phyloP scores from a whole-genome alignment of 2,113 vertebrate genomes.

The Leucoraja erinaceus region DNA sequence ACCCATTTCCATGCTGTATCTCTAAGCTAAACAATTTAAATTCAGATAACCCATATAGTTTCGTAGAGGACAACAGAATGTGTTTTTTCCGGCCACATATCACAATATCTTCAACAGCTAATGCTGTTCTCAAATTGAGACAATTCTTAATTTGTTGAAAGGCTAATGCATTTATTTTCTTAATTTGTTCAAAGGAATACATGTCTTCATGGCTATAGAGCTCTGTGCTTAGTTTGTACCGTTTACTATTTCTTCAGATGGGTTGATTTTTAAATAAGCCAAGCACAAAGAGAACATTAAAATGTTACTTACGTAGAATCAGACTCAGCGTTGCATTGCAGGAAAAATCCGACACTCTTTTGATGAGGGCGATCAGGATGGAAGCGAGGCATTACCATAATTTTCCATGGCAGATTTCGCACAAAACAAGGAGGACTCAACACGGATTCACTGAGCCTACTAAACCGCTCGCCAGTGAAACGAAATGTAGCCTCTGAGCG shows the following conservation, averaged over 20 bases:
- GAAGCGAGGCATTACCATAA: constrained; percentile 98
- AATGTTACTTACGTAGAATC: constrained; percentile 84
- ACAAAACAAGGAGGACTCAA: constrained; percentile 96
- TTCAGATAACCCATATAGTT: not conserved
- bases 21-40: not conserved
- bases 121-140: no score
- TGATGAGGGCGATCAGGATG: constrained; percentile 95
- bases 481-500: constrained; percentile 95
- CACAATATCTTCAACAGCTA: not conserved
- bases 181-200: no score
- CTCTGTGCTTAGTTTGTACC: no score
- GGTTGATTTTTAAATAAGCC: not conserved
- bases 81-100: not conserved
- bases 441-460: constrained; percentile 90
- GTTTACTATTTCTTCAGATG: not conserved
- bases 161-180: not conserved
- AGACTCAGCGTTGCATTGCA: constrained; percentile 97
- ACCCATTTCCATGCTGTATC: no score
- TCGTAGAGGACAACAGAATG: not conserved
- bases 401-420: constrained; percentile 97
- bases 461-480: constrained; percentile 94
- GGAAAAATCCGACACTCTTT: constrained; percentile 97
- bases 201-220: no score
- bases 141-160: no score
- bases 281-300: not conserved